A percentile compares a stretch with the other conserved stretches of the same genome.
These are phyloP conservation scores for Brachystomella parvula DNA, from an alignment of 1,140 invertebrate genomes.

Conservation along the genomic window DNA sequence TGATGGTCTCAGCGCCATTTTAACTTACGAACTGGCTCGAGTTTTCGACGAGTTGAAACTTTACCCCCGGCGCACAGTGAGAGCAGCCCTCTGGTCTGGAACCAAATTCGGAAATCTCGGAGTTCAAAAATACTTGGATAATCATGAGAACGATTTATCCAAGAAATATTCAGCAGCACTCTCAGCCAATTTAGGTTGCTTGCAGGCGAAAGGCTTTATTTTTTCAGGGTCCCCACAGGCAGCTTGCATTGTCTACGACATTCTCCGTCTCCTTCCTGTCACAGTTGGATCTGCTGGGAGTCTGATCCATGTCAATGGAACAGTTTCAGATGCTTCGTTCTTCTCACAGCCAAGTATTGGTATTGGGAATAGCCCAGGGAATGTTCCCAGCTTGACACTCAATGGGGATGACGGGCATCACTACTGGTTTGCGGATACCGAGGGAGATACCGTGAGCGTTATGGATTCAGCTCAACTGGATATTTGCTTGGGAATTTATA, in stretches of 20 bases:
- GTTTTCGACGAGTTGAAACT: constrained; percentile 44
- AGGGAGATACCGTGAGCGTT: constrained; percentile 41
- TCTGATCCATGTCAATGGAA: constrained; percentile 21
- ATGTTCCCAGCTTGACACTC: constrained; percentile 43
- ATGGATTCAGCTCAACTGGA: constrained; percentile 42
- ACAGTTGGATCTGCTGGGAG: constrained; percentile 21
- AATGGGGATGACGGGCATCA: constrained; percentile 42
- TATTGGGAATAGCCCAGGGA: constrained; percentile 22
- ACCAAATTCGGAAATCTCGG: constrained; percentile 47
- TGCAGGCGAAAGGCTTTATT: constrained; percentile 43
- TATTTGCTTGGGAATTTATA: constrained; percentile 42
- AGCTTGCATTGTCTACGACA: constrained; percentile 54
- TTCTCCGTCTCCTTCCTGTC: constrained; percentile 46
- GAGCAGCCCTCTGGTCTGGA: constrained; percentile 48
- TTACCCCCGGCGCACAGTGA: constrained; percentile 45
- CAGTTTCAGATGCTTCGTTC: constrained; percentile 35
- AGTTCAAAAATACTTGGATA: constrained; percentile 41
- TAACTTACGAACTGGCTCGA: constrained; percentile 46
- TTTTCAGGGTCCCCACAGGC: constrained; percentile 52
- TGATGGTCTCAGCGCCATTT: constrained; percentile 44
- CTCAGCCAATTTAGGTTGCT: constrained; percentile 52
- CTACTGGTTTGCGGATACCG: constrained; percentile 44
- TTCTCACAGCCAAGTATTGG: constrained; percentile 21
- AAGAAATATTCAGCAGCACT: constrained; percentile 44
- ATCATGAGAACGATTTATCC: constrained; percentile 41